Base-by-base conservation (phyloP, 1,140 invertebrate species). In the Thaumatotibia leucotreta region DNA sequence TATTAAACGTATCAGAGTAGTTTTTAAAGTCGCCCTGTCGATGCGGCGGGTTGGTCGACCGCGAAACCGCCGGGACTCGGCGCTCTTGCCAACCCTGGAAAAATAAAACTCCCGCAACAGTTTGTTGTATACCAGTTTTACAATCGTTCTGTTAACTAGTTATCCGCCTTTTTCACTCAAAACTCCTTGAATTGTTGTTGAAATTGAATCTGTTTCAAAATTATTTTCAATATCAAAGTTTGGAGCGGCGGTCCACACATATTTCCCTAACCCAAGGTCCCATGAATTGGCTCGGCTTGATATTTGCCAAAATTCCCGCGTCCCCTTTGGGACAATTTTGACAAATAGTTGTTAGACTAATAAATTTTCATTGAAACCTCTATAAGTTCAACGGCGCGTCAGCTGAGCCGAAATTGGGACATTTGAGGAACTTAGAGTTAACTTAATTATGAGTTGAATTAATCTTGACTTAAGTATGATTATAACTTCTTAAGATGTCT, bases 371-470 rank as follows among this genome's bases (percentile, higher is more conserved):
- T 84, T 87, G 84, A 86, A 86, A 85, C 81, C 70, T 54, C 74
- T 76, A 80, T 82, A 87, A 86, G 75, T 87, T 86, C 75, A 54
- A 33, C 54, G 63, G 61, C 68, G 76, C 77, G 76, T 80, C 79
- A 78, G 78, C 78, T 72, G 75, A 82, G 76, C 66, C 64, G 54
- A 68, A 82, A 85, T 82, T 82, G 82, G 82, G 78, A 83, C 79
- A 81, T 87, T 86, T 82, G 70, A 79, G 76, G 72, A 74, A 83
- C 80, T 86, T 79, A 80, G 74, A 77, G 72, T 77, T 81, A 83
- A 89, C 80, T 84, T 84, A 86, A 89, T 88, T 87, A 87, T 77
- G 75, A 86, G 80, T 86, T 86, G 75, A 84, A 88, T 88, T 87
- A 86, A 77, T 82, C 77, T 73, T 69, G 75, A 77, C 75, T 85